A percentile compares a stretch with the other conserved stretches of the same genome.
Conservation (phyloP, 2,888 invertebrate genomes). For the Andrena hattorfiana region DNA sequence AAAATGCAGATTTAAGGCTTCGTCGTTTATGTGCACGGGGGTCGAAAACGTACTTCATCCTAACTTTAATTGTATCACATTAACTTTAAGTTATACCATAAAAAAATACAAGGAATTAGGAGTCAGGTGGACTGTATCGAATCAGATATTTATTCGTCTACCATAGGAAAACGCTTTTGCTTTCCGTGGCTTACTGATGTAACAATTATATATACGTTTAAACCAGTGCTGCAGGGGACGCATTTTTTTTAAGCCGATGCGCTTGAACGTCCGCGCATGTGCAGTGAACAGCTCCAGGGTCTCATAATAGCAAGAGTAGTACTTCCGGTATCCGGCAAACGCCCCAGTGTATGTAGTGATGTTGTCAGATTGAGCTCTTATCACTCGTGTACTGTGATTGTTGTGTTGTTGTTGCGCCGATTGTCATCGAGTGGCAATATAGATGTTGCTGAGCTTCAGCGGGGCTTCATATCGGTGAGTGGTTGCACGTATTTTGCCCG, state of each 20-base stretch:
- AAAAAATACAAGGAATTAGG: neutral
- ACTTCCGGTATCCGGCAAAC: constrained; percentile 78
- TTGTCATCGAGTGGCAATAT: constrained; percentile 49
- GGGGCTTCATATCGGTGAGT: constrained; percentile 56
- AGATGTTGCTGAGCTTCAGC: constrained; percentile 18
- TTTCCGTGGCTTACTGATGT: neutral
- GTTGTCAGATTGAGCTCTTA: constrained; percentile 47
- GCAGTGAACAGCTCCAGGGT: constrained; percentile 42
- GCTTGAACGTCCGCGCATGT: constrained; percentile 49
- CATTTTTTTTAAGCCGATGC: constrained; percentile 26
- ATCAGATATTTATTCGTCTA: neutral
- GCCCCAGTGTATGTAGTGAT: constrained; percentile 69
- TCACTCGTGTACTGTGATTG: constrained; percentile 36
- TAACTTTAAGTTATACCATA: neutral
- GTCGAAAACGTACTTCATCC: neutral
- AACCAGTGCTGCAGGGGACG: neutral
- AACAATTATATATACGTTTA: neutral
- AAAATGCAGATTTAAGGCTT: neutral
- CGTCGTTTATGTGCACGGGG: neutral
- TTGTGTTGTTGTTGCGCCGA: constrained; percentile 54
- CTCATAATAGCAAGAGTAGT: constrained; percentile 52
- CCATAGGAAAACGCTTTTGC: neutral
- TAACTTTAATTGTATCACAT: neutral
- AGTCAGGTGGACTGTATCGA: neutral
- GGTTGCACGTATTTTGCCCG: constrained; percentile 9